phyloP scores from a whole-genome alignment of 2,113 vertebrate species.

The Odocoileus virginianus region DNA sequence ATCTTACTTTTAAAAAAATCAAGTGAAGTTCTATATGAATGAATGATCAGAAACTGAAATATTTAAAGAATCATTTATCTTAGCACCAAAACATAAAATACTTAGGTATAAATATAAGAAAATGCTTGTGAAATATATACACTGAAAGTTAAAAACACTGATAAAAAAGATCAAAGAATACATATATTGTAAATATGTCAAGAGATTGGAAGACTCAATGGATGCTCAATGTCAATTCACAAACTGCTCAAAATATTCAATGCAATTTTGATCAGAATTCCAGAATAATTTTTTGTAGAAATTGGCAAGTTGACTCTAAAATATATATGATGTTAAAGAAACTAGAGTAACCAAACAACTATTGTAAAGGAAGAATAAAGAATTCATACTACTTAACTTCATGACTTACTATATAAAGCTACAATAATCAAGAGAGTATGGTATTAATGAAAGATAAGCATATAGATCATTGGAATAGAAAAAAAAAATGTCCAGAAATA shows the following conservation, averaged over 20 bases:
- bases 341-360: neutral
- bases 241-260: neutral
- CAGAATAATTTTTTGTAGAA: neutral
- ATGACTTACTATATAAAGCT: neutral
- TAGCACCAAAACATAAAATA: neutral
- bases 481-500: neutral
- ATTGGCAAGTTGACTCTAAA: neutral
- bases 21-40: neutral
- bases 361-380: neutral
- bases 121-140: neutral
- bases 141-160: neutral
- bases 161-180: neutral
- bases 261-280: neutral
- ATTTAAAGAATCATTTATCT: neutral
- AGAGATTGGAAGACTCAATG: neutral
- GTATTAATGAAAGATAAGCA: neutral
- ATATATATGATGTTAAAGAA: neutral
- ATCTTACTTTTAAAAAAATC: neutral
- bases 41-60: neutral
- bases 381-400: neutral
- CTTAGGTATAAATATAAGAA: neutral
- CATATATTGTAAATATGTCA: neutral
- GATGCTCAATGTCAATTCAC: neutral
- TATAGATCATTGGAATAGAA: neutral
- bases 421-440: neutral